Base-by-base conservation (phyloP, 2,888 invertebrate species). In the Tenodera sinensis region DNA sequence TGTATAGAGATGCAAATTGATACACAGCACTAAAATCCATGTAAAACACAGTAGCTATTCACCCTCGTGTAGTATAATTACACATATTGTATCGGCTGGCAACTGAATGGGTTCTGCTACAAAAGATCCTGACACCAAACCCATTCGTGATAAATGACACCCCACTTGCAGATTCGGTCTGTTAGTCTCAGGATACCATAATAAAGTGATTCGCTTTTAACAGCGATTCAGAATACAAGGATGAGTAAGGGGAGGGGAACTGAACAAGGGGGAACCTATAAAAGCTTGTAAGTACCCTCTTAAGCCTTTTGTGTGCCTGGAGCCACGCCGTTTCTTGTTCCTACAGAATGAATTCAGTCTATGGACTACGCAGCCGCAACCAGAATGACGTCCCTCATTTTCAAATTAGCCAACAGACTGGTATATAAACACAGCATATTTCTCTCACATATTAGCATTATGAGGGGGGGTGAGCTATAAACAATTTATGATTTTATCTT, bases 191-290 rank as follows among this genome's bases (percentile, higher is more conserved):
- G 54, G 54, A 71, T 71, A 71, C 54, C 88, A 88, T 88, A 88
- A 84, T 88, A 88, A 54, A 88, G 88, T 88, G 88, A 88, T 88
- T 88, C 84, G 84, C 88, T 88, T 88, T 88, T 88, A 88, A 88
- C 88, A 71, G 54, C 54, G 54, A 71, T 71, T 71, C 54, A 71
- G 54, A 71, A 71, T 71, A 71, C 54, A 71, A 71, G 54, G 54
- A 71, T 71, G 54, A 71, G 54, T 71, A 71, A 71, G 20, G 27
- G 34, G 83, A 28, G 83, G 28, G n/a, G 83, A 14, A 28, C 28
- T n/a, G 83, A 25, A 30, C 25, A n/a, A 28, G 83, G 81, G 42
- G 42, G 47, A 28, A 71, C 25, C 54, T 71, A 71, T 71, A 71
- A 71, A 71, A 71, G 54, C 54, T 71, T 71, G 54, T 71, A 71